A percentile compares a stretch with the other conserved stretches of the same genome.
Conservation (phyloP, 2,113 vertebrate species). For the Centropus bengalensis region DNA sequence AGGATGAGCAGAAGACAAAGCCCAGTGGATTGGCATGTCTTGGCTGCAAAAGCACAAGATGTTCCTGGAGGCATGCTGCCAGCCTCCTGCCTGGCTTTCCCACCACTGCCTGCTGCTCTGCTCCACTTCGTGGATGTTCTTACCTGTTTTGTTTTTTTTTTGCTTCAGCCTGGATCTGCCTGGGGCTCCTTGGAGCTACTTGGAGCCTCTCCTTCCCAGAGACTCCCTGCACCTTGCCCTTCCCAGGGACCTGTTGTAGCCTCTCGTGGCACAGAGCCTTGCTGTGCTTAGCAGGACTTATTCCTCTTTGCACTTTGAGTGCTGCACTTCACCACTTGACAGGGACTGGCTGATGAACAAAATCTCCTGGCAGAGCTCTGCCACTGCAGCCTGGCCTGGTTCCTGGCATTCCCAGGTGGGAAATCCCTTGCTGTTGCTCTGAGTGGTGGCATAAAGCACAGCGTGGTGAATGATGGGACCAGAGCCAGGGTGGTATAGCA, state of each 20-base stretch:
- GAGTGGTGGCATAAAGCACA: neutral
- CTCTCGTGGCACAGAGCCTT: neutral
- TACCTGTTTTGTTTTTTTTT: neutral
- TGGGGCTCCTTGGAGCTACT: accelerated
- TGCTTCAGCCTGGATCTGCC: neutral
- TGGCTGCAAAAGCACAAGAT: neutral
- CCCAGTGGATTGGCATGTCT: neutral
- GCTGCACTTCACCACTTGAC: neutral
- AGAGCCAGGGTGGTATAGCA: neutral
- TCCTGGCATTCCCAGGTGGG: neutral
- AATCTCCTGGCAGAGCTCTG: neutral
- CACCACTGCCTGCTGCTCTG: neutral
- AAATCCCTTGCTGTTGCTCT: neutral
- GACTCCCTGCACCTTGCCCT: neutral
- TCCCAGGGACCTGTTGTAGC: neutral
- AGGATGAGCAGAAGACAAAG: neutral
- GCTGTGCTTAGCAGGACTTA: conserved; percentile 37
- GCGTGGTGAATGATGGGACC: neutral
- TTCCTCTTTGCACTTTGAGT: conserved; percentile 34
- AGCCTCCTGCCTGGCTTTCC: neutral
- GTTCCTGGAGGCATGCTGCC: neutral
- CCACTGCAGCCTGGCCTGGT: neutral
- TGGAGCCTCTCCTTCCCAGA: neutral
- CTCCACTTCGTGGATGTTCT: neutral
- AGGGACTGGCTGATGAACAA: neutral